A percentile compares a stretch with the other conserved stretches of the same genome.
phyloP scores from a whole-genome alignment of 2,797 vertebrate species.

The Arnoldichthys spilopterus region DNA sequence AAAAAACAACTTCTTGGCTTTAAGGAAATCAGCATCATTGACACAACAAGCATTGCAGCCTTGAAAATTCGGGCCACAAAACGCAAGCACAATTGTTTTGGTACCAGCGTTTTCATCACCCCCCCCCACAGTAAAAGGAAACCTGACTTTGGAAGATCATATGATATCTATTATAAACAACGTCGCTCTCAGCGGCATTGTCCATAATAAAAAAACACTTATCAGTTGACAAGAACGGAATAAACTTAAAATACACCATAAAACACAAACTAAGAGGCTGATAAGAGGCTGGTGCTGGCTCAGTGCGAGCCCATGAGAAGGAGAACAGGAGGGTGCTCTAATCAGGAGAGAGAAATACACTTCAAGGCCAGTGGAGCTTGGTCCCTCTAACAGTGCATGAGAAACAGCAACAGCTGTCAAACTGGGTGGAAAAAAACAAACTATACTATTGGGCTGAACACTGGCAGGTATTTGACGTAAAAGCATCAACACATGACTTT shows the following conservation, averaged over 20 bases:
- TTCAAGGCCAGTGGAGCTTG: neutral
- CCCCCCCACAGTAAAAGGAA: no score
- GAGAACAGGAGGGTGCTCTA: neutral
- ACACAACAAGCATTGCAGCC: no score
- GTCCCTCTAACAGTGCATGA: neutral
- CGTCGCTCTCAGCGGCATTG: neutral
- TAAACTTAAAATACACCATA: neutral
- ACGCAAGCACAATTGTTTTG: no score
- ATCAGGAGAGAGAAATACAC: neutral
- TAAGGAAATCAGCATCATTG: no score
- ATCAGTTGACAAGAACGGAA: neutral
- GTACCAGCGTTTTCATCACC: no score
- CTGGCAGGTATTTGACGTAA: neutral
- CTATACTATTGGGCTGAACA: neutral
- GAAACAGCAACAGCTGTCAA: conserved; percentile 14
- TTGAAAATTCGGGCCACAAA: no score
- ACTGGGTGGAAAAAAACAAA: neutral
- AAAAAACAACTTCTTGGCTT: no score
- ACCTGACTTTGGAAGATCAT: no score
- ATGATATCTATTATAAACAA: neutral
- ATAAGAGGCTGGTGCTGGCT: neutral
- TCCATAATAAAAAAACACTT: neutral
- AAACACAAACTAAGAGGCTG: neutral
- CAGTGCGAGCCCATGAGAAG: neutral
- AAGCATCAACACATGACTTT: no score